Conservation (phyloP, 1,140 invertebrate species). For the Zaprionus lachaisei region DNA sequence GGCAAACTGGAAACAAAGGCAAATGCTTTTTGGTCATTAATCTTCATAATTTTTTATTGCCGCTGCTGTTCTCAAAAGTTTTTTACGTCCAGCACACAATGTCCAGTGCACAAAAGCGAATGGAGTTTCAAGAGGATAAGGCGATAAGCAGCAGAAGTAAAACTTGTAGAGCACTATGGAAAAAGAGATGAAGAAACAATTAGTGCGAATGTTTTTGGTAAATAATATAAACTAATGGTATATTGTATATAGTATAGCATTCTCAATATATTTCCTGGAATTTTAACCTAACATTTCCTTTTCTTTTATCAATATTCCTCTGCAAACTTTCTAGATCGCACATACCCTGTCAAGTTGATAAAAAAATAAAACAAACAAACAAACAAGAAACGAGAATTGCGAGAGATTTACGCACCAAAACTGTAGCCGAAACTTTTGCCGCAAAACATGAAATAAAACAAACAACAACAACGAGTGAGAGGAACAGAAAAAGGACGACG, state of each 20-base stretch:
- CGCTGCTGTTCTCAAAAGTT: conserved; percentile 34
- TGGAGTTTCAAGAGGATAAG: background rate
- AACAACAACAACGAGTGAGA: background rate
- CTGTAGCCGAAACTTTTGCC: conserved; percentile 18
- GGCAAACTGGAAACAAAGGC: conserved; percentile 23
- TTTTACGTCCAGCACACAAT: background rate
- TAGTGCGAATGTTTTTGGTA: background rate
- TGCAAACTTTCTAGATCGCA: background rate
- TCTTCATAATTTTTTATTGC: conserved; percentile 71
- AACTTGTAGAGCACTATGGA: background rate
- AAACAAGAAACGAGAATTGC: background rate
- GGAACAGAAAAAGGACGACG: conserved; percentile 3
- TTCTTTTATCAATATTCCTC: background rate
- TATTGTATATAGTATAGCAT: background rate
- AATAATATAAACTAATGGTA: background rate
- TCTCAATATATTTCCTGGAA: background rate
- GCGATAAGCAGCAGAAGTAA: conserved; percentile 1
- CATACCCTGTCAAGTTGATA: background rate
- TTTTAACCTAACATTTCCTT: background rate
- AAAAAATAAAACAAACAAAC: background rate
- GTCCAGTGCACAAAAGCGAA: background rate
- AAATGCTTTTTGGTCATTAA: conserved; percentile 56
- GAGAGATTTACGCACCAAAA: conserved; percentile 29
- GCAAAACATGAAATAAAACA: conserved; percentile 27
- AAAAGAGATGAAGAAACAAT: conserved; percentile 1